Evolutionary conservation across 2,113 vertebrate species (phyloP).

Genomic region (Chlamydotis undulata): DNA sequence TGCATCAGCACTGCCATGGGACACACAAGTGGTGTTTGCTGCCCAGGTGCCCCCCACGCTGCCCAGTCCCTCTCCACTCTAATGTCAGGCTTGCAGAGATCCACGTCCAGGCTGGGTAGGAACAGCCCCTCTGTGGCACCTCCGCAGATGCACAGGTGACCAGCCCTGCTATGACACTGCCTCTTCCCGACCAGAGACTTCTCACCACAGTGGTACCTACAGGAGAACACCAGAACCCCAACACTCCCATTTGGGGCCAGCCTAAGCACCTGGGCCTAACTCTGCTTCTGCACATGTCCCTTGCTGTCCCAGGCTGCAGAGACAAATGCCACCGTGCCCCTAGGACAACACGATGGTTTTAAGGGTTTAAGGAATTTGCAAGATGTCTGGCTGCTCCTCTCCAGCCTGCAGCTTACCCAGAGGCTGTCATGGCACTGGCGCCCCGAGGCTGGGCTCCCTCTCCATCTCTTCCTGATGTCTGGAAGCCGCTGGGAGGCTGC

Average conservation of each 20-base stretch:
- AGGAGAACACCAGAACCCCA: neutral
- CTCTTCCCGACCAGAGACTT: neutral
- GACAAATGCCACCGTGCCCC: neutral
- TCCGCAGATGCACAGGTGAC: neutral
- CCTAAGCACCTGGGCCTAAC: neutral
- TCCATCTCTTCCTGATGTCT: slow-evolving; percentile 32
- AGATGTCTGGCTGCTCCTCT: neutral
- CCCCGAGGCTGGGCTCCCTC: slow-evolving; percentile 68
- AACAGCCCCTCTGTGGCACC: neutral
- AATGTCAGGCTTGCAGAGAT: neutral
- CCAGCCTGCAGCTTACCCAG: slow-evolving; percentile 78
- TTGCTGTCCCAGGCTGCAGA: neutral
- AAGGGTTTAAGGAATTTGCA: neutral
- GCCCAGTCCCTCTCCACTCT: neutral
- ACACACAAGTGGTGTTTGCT: neutral
- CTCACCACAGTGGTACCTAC: neutral
- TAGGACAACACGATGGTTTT: neutral
- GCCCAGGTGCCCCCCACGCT: neutral
- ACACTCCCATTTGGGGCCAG: neutral
- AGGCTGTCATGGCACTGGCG: slow-evolving; percentile 82
- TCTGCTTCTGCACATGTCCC: neutral
- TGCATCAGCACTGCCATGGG: slow-evolving; percentile 82
- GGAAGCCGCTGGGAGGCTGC: slow-evolving; percentile 74
- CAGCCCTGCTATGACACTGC: neutral
- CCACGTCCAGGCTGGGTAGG: neutral